phyloP scores from a whole-genome alignment of 2,113 vertebrate species.

The Nerophis lumbriciformis region DNA sequence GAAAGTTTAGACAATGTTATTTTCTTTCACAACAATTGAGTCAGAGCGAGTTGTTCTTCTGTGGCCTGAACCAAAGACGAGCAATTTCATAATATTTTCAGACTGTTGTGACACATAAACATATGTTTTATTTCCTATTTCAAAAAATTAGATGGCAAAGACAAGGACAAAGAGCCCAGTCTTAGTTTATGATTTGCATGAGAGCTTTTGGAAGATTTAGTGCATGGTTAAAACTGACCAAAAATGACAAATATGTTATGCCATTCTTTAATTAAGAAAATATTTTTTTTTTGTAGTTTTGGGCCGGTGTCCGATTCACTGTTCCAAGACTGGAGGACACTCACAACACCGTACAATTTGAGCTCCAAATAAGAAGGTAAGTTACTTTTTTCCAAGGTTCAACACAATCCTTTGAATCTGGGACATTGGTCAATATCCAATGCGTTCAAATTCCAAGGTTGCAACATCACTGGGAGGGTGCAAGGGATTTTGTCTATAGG shows the following conservation, averaged over 20 bases:
- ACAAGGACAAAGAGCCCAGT: not conserved
- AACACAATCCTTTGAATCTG: not conserved
- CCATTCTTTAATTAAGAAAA: not conserved
- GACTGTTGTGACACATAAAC: constrained; percentile 5
- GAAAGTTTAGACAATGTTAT: constrained; percentile 25
- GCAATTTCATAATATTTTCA: not conserved
- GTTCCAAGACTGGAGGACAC: constrained; percentile 74
- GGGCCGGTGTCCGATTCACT: constrained; percentile 80
- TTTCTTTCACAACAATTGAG: not conserved
- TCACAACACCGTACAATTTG: constrained; percentile 72
- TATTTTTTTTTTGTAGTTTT: constrained; percentile 59
- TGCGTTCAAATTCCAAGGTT: too few species aligned
- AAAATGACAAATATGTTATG: not conserved
- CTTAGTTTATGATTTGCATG: not conserved
- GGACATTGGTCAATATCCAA: too few species aligned
- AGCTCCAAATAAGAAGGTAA: constrained; percentile 82
- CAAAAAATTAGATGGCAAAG: not conserved
- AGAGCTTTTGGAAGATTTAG: not conserved
- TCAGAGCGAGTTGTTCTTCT: constrained; percentile 8
- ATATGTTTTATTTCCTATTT: not conserved
- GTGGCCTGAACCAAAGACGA: not conserved
- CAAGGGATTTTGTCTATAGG: too few species aligned
- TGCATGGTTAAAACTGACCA: not conserved
- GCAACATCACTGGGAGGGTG: too few species aligned
- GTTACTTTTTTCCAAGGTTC: constrained; percentile 4